phyloP scores from a whole-genome alignment of 2,888 invertebrate genomes.

The Acrobasis consociella region DNA sequence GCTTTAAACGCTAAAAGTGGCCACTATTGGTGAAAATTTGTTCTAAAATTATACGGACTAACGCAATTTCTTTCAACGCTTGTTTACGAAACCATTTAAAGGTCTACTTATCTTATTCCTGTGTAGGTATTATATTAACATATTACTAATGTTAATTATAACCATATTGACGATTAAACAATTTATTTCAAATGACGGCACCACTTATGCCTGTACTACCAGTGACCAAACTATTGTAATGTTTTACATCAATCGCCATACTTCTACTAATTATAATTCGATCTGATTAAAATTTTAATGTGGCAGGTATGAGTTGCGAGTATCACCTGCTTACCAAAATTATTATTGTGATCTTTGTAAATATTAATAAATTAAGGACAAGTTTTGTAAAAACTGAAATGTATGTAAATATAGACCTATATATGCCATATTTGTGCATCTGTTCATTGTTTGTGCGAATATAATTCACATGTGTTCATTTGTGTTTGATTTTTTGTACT shows the following conservation, averaged over 20 bases:
- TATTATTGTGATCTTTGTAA: slow-evolving; percentile 54
- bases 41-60: too few relatives aligned
- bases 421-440: slow-evolving; percentile 54
- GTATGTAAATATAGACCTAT: slow-evolving; percentile 49
- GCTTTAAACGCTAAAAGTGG: too few relatives aligned
- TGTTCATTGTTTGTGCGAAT: slow-evolving; percentile 73
- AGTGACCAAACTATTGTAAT: not conserved
- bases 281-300: slow-evolving; percentile 17
- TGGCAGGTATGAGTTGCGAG: slow-evolving; percentile 3
- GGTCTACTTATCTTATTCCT: too few relatives aligned
- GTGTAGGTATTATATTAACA: too few relatives aligned
- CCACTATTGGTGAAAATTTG: too few relatives aligned
- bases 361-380: slow-evolving; percentile 50
- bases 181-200: too few relatives aligned
- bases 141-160: too few relatives aligned
- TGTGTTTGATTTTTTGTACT: slow-evolving; percentile 38
- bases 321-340: slow-evolving; percentile 23
- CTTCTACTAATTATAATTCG: not conserved
- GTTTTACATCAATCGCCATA: not conserved
- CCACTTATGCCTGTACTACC: not conserved
- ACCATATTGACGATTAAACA: too few relatives aligned
- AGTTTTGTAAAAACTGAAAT: slow-evolving; percentile 57
- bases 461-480: slow-evolving; percentile 59
- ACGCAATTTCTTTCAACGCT: too few relatives aligned
- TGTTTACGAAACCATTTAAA: too few relatives aligned